Evolutionary conservation across 2,888 invertebrate genomes (phyloP).

Genomic region (Rutpela maculata): DNA sequence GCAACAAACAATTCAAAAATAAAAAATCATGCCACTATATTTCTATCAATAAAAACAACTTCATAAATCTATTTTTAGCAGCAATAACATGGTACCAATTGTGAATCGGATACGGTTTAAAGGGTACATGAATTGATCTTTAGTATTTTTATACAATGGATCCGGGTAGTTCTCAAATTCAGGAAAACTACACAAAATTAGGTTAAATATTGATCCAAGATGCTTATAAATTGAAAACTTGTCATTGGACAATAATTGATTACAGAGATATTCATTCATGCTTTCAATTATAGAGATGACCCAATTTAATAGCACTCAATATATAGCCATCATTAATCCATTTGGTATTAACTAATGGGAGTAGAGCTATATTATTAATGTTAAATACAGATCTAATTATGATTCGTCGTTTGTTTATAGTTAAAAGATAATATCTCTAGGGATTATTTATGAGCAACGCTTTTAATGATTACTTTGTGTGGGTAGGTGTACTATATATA

Average conservation of each 20-base stretch:
- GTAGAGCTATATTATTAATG: not conserved
- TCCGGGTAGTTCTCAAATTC: not conserved
- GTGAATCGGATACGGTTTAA: not conserved
- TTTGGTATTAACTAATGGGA: not conserved
- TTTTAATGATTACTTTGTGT: not conserved
- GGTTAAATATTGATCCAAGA: slow-evolving; percentile 34
- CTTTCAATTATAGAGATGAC: slow-evolving; percentile 24
- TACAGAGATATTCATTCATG: slow-evolving; percentile 28
- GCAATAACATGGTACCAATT: slow-evolving; percentile 15
- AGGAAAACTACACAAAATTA: slow-evolving; percentile 19
- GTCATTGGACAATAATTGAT: slow-evolving; percentile 4
- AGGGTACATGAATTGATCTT: slow-evolving; percentile 3
- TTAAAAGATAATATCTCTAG: not conserved
- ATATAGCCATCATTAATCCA: not conserved
- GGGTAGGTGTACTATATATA: no score
- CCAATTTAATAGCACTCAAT: slow-evolving; percentile 12
- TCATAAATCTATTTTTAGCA: slow-evolving; percentile 10
- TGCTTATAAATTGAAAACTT: slow-evolving; percentile 29
- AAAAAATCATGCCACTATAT: not conserved
- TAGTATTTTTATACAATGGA: slow-evolving; percentile 18
- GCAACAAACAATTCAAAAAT: not conserved
- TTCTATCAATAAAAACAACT: not conserved
- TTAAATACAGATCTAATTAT: not conserved
- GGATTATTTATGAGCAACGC: not conserved
- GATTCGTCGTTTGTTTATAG: not conserved